Evolutionary conservation across 2,888 invertebrate genomes (phyloP).

Genomic region (Asteroscopus sphinx): DNA sequence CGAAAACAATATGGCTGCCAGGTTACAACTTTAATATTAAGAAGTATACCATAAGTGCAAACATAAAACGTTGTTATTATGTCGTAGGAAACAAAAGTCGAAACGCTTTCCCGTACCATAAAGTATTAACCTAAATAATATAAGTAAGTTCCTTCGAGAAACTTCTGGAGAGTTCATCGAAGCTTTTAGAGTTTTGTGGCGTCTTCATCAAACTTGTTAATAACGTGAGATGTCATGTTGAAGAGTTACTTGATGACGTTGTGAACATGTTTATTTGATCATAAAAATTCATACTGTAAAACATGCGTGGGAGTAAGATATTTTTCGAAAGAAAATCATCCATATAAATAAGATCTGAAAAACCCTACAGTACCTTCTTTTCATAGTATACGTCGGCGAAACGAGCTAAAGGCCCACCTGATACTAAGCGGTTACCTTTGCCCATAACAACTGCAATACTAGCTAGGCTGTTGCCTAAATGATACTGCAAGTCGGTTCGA

Average conservation of each 20-base stretch:
- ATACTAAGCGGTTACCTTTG: no score
- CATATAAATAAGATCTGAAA: no score
- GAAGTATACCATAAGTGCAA: conserved; percentile 39
- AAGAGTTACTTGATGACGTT: conserved; percentile 24
- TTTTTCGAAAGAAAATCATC: no score
- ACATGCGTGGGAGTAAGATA: no score
- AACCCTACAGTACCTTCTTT: no score
- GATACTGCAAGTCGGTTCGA: no score
- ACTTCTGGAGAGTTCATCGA: conserved; percentile 53
- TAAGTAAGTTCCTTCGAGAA: conserved; percentile 47
- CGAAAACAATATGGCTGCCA: conserved; percentile 24
- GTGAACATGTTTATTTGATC: conserved; percentile 15
- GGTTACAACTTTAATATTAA: conserved; percentile 34
- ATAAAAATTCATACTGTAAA: conserved; percentile 4
- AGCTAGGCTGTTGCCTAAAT: no score
- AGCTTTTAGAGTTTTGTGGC: conserved; percentile 47
- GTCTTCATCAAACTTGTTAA: conserved; percentile 61
- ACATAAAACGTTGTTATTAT: conserved; percentile 48
- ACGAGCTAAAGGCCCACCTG: no score
- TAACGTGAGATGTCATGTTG: conserved; percentile 53
- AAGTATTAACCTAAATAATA: conserved; percentile 58
- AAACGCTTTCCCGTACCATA: conserved; percentile 39
- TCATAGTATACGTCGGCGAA: no score
- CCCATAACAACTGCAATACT: no score
- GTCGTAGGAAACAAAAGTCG: conserved; percentile 44